Evolutionary conservation across 2,888 invertebrate species (phyloP), one percentile per base, ranked within the genome.

Genomic region (Dasypolia templi): DNA sequence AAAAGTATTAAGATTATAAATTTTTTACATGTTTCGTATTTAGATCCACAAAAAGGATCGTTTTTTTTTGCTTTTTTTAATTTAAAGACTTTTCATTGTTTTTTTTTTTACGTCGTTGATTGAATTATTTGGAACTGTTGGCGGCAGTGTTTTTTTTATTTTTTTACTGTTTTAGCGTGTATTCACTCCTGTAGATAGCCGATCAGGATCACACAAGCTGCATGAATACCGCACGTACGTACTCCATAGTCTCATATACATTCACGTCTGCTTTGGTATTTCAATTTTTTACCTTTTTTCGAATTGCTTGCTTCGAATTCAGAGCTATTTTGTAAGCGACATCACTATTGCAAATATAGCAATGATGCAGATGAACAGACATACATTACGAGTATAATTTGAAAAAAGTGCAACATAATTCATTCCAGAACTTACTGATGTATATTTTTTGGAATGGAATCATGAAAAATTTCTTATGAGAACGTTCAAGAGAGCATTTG

Each of bases 221-320:
- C 95, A 95, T 95, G 95, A 92, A 88, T 91, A 89, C 89, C 81
- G 92, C 94, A 95, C 94, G 87, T 86, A 86, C 89, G 90, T 91
- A 89, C 90, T 87, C 91, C 90, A 92, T 92, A 92, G 86, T 91
- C 89, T 87, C 91, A 91, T 87, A 89, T 89, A 89, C 89, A 71
- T 92, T 88, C 91, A 86, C 77, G 79, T 58, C 49, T 59, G 80
- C 70, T 75, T 79, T 19, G 12, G 32, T 83, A 72, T 75, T 72
- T 61, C 17, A 63, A 73, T 39, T 72, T 61, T 77, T 53, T 35
- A 61, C 29, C 51, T 67, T 62, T 46, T 59, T 61, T 53, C 39
- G 35, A 62, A 35, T 81, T 51, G 42, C 32, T 58, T 39, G 44
- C 51, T 56, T 62, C n/a, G n/a, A 66, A 66, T 63, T 56, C 55